Percentiles rank a stretch among this genome's conserved stretches.
Conservation (phyloP, 2,888 invertebrate species). For the Mantis religiosa region DNA sequence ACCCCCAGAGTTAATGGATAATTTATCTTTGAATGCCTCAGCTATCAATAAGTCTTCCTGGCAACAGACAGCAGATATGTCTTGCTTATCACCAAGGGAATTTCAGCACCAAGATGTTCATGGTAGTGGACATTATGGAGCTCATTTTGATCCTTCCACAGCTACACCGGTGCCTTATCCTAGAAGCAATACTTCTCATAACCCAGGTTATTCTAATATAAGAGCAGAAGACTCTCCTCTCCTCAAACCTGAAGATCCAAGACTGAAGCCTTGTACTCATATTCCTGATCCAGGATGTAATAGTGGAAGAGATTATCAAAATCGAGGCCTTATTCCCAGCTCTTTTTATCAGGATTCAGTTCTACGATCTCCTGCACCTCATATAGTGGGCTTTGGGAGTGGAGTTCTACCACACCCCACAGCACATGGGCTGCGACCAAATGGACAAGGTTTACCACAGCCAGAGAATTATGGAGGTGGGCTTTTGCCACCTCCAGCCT, state of each 20-base stretch:
- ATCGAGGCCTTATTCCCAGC: background rate
- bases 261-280: background rate
- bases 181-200: background rate
- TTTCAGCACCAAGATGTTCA: background rate
- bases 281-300: background rate
- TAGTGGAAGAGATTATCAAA: background rate
- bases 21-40: background rate
- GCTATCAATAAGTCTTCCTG: background rate
- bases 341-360: background rate
- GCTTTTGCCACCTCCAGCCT: background rate
- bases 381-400: background rate
- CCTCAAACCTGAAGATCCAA: background rate
- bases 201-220: background rate
- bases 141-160: background rate
- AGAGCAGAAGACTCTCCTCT: background rate
- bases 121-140: background rate
- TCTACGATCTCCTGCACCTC: background rate
- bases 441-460: background rate
- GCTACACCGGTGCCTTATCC: background rate
- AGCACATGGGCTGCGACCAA: background rate
- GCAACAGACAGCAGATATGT: background rate
- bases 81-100: background rate
- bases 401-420: background rate
- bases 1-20: slow-evolving; percentile 6
- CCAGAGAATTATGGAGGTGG: background rate